Evolutionary conservation across 64 coral and sea anemone species (phyloP).

Genomic region (Montipora cactus): DNA sequence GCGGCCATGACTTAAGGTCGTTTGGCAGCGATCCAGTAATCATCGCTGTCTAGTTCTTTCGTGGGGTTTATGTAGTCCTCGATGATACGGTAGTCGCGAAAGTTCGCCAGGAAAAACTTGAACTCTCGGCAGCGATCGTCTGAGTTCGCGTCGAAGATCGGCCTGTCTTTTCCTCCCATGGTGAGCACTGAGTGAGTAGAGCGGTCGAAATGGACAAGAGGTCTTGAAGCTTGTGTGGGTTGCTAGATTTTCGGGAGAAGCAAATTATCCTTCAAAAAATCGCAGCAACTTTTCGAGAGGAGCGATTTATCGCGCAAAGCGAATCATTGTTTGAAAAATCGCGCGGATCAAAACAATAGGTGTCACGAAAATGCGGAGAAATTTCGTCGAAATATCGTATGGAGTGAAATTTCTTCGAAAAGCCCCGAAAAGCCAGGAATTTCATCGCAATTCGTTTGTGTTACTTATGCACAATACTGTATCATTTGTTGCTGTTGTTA

Average conservation of each 20-base stretch:
- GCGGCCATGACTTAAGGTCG: too few species aligned
- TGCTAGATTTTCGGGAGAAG: too few species aligned
- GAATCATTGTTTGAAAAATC: too few species aligned
- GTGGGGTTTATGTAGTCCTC: slow-evolving; percentile 57
- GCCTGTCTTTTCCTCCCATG: slow-evolving; percentile 15
- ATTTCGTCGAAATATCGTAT: too few species aligned
- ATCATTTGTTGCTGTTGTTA: background rate
- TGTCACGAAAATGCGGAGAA: too few species aligned
- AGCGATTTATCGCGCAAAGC: too few species aligned
- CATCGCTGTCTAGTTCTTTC: background rate
- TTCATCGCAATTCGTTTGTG: background rate
- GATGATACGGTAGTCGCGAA: slow-evolving; percentile 14
- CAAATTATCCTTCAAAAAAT: too few species aligned
- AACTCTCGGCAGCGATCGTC: slow-evolving; percentile 46
- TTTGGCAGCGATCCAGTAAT: too few species aligned
- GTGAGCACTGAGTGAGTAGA: background rate
- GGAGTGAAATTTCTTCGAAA: too few species aligned
- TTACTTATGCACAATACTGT: background rate
- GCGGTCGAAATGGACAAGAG: background rate
- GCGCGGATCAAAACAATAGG: too few species aligned
- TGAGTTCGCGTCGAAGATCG: slow-evolving; percentile 43
- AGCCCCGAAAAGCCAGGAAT: background rate
- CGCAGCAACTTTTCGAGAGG: too few species aligned
- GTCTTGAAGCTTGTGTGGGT: background rate
- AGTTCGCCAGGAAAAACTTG: slow-evolving; percentile 37